Evolutionary conservation across 2,113 vertebrate genomes (phyloP), one percentile per base, ranked within the genome.

Genomic region (Osmerus mordax): DNA sequence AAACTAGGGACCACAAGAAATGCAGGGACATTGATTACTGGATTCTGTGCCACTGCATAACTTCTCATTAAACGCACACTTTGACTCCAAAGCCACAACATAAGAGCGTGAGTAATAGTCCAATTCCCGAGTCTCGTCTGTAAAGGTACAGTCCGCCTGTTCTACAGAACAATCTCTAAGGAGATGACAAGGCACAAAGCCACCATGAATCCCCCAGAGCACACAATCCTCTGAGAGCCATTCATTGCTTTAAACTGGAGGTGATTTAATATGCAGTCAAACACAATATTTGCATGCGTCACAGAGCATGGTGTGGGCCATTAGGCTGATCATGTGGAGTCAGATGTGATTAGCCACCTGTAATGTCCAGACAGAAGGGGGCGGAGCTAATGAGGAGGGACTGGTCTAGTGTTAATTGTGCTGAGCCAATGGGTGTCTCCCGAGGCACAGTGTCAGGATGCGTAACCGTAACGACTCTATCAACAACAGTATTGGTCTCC

Each of bases 221-320:
- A 71, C 71, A 67, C 8, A 56, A 59, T 68, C 75, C 78, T 74
- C 60, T 8, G 56, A 61, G 69, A 73, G 70, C 55, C 54, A 47
- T 74, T 75, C 23, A 41, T 71, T n/a, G 25, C 67, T 65, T 70
- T 25, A 68, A 80, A 56, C n/a, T 69, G 69, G 47, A 74, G 41
- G 62, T 25, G 28, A 69, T 76, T 84, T 73, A 81, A 87, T 74
- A 67, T 70, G 69, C 59, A 78, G 73, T 84, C 79, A 75, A 69
- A 79, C 36, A 71, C 84, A 80, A 81, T 85, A 83, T 89, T 84
- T 87, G 80, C 69, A 71, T 25, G 58, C 71, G 56, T 12, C 63
- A 78, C 69, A 63, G 60, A 53, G 52, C 78, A 73, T 29, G 56
- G 63, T 21, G 52, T 67, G 59, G 76, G 61, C 62, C 73, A 70